These are phyloP conservation scores for Conops quadrifasciatus DNA, from an alignment of 2,888 invertebrate species.

Conservation along the genomic window DNA sequence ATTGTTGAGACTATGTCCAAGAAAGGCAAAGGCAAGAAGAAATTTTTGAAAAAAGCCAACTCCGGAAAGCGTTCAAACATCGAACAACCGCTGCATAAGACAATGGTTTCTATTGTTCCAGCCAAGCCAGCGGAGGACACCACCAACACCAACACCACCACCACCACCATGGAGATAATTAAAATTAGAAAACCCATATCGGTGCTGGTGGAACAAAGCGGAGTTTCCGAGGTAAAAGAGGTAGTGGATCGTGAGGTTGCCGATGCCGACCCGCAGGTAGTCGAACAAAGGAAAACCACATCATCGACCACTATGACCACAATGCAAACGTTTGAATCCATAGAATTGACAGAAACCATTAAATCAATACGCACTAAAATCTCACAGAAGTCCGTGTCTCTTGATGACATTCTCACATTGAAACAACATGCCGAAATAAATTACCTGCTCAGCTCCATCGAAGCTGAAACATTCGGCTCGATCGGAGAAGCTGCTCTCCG, in stretches of 20 bases:
- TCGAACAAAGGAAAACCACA: background rate
- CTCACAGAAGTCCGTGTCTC: constrained; percentile 61
- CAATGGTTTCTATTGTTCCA: constrained; percentile 56
- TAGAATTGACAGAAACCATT: constrained; percentile 67
- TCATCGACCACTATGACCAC: constrained; percentile 43
- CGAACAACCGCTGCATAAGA: constrained; percentile 50
- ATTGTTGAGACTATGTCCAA: constrained; percentile 47
- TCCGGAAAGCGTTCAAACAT: constrained; percentile 61
- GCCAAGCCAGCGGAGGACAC: constrained; percentile 46
- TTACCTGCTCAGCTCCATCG: constrained; percentile 76
- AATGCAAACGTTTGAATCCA: constrained; percentile 51
- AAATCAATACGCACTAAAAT: constrained; percentile 64
- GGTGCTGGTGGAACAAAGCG: constrained; percentile 60
- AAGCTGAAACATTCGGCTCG: constrained; percentile 81
- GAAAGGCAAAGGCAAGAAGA: constrained; percentile 57
- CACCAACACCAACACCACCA: no score
- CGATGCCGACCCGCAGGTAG: constrained; percentile 46
- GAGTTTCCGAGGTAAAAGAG: constrained; percentile 67
- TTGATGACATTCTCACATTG: constrained; percentile 69
- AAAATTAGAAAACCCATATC: constrained; percentile 55
- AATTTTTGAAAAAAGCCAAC: constrained; percentile 50
- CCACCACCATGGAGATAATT: constrained; percentile 57
- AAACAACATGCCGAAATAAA: constrained; percentile 77
- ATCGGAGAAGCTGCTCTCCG: constrained; percentile 77
- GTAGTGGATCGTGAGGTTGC: constrained; percentile 64